Base-by-base conservation (phyloP, 2,113 vertebrate genomes). In the Leucosticte australis region DNA sequence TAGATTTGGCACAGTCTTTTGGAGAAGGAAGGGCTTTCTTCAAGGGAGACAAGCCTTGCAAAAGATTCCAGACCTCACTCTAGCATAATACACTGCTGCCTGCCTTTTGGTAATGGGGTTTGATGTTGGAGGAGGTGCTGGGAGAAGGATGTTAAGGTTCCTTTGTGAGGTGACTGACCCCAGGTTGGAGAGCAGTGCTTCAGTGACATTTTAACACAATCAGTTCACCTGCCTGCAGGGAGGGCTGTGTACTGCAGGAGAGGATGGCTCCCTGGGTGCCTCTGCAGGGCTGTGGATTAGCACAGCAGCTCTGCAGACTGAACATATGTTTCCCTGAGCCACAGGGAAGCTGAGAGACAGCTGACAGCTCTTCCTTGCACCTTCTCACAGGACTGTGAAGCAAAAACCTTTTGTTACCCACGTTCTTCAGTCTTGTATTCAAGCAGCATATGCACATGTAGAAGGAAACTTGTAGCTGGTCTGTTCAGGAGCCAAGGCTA, bases 381-480 rank as follows among this genome's bases (percentile, higher is more conserved):
- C 50, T 94, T 68, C 46, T 73, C 3, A 5, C 28, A 57, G 50
- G 55, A 56, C 46, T 69, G 49, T 50, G 55, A 56, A 71, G 49
- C 35, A 1, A 46, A 50, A 87, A n/a, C 23, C 33, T 56, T 53
- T 57, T 41, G 10, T 28, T 47, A 60, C 6, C 30, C 41, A 64
- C 11, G 15, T 68, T 31, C 21, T 69, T 64, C 33, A 10, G 50
- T 77, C 68, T 53, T 57, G 12, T 28, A n/a, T n/a, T 88, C 49
- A 37, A n/a, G 49, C 35, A 47, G 18, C 3, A 0, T 42, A 14
- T 60, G 30, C 1, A 2, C n/a, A 1, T 3, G 11, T 28, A 47
- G 75, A 57, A 33, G 47, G 24, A 46, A 28, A 49, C 23, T 26
- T 65, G 17, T 8, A 46, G 63, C 31, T 83, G 41, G 44, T 62